A percentile compares a stretch with the other conserved stretches of the same genome.
These are phyloP conservation scores for Chelon auratus DNA, from an alignment of 2,797 vertebrate species.

Conservation along the genomic window DNA sequence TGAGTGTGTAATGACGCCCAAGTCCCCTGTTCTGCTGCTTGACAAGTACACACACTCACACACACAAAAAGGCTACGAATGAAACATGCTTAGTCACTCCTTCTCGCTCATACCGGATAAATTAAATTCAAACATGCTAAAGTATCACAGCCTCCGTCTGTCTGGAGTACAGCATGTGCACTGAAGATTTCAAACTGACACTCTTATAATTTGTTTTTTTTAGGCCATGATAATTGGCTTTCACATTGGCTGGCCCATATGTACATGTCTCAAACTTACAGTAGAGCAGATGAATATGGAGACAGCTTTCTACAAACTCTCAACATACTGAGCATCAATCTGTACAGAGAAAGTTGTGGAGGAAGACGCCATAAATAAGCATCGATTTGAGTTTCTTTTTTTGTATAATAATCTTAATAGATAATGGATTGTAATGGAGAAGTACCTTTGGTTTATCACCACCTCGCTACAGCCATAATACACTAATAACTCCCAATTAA, in stretches of 20 bases:
- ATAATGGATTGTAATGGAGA: neutral
- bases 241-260: constrained; percentile 35
- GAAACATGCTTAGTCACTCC: no score
- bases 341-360: constrained; percentile 31
- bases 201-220: neutral
- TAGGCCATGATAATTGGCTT: constrained; percentile 13
- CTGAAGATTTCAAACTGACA: constrained; percentile 3
- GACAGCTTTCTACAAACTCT: constrained; percentile 36
- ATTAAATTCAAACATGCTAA: no score
- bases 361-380: neutral
- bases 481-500: neutral
- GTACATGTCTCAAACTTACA: constrained; percentile 41
- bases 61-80: no score
- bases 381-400: neutral
- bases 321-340: constrained; percentile 41
- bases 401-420: neutral
- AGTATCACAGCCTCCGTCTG: no score
- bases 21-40: no score
- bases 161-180: neutral
- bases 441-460: no score
- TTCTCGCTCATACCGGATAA: no score
- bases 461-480: neutral
- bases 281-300: constrained; percentile 33
- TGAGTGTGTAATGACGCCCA: no score
- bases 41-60: no score